Evolutionary conservation across 2,888 invertebrate genomes (phyloP).

Genomic region (Homarus gammarus): DNA sequence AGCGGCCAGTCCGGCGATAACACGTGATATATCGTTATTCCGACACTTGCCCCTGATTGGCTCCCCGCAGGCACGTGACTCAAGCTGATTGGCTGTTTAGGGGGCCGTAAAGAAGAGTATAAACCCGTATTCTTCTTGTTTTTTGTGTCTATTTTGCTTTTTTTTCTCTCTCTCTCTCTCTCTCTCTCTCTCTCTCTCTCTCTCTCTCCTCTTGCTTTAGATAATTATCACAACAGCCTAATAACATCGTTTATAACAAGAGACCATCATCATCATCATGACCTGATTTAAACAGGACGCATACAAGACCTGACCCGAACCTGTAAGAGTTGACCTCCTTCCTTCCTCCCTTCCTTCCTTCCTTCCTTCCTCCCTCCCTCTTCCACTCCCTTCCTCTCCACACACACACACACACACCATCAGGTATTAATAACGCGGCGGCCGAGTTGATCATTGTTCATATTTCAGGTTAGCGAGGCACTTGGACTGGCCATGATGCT

Average conservation of each 20-base stretch:
- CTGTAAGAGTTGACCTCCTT: background rate
- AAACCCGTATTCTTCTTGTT: background rate
- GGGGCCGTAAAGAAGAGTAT: constrained; percentile 49
- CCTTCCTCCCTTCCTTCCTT: background rate
- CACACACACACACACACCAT: background rate
- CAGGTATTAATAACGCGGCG: constrained; percentile 2
- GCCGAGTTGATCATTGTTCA: constrained; percentile 6
- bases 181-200: constrained; percentile 27
- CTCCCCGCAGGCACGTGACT: constrained; percentile 62
- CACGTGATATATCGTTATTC: constrained; percentile 68
- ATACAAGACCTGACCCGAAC: too few species aligned
- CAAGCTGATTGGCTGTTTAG: constrained; percentile 64
- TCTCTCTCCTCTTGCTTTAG: background rate
- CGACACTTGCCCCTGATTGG: constrained; percentile 66
- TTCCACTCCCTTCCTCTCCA: background rate
- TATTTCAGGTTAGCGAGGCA: constrained; percentile 37
- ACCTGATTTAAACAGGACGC: too few species aligned
- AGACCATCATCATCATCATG: too few species aligned
- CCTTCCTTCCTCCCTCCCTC: background rate
- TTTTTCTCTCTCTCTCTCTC: background rate
- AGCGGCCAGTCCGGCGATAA: constrained; percentile 66
- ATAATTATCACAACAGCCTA: background rate
- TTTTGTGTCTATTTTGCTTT: background rate
- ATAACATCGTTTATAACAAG: too few species aligned
- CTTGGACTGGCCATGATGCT: background rate